Percentiles rank a stretch among this genome's conserved stretches.
These are phyloP conservation scores for Xanthorhoe spadicearia DNA, from an alignment of 2,888 invertebrate genomes.

Conservation along the genomic window DNA sequence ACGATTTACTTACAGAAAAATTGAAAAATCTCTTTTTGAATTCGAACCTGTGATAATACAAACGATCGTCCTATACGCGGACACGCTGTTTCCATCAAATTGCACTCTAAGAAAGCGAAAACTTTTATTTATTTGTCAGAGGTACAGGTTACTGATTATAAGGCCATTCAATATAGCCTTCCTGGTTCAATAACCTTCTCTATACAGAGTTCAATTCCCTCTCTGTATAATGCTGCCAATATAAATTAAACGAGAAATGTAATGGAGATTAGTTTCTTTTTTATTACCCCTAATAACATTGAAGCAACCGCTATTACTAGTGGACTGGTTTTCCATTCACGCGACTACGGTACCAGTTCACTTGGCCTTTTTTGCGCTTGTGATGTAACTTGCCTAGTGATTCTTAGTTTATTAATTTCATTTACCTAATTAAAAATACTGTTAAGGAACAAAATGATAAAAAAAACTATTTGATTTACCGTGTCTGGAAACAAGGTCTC, in stretches of 20 bases:
- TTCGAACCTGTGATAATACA: too few species aligned
- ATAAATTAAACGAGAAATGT: constrained; percentile 53
- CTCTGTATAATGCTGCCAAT: constrained; percentile 37
- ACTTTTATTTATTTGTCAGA: too few species aligned
- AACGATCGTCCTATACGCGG: too few species aligned
- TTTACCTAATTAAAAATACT: too few species aligned
- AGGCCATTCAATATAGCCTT: not conserved
- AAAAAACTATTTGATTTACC: too few species aligned
- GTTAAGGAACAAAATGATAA: too few species aligned
- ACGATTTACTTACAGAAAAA: too few species aligned
- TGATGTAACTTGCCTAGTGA: not conserved
- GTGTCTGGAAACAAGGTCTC: too few species aligned
- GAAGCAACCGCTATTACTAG: constrained; percentile 38
- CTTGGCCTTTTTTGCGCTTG: not conserved
- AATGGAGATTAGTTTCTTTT: constrained; percentile 56
- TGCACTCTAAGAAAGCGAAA: too few species aligned
- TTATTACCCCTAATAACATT: constrained; percentile 58
- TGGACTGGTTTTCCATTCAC: constrained; percentile 22
- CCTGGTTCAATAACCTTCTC: not conserved
- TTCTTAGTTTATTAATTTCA: not conserved
- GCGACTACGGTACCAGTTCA: constrained; percentile 25
- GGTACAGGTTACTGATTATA: not conserved
- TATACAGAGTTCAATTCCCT: constrained; percentile 21
- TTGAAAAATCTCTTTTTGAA: too few species aligned
- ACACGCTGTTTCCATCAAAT: too few species aligned